A percentile compares a stretch with the other conserved stretches of the same genome.
Evolutionary conservation across 2,888 invertebrate genomes (phyloP).

Genomic region (Parnassius glacialis): DNA sequence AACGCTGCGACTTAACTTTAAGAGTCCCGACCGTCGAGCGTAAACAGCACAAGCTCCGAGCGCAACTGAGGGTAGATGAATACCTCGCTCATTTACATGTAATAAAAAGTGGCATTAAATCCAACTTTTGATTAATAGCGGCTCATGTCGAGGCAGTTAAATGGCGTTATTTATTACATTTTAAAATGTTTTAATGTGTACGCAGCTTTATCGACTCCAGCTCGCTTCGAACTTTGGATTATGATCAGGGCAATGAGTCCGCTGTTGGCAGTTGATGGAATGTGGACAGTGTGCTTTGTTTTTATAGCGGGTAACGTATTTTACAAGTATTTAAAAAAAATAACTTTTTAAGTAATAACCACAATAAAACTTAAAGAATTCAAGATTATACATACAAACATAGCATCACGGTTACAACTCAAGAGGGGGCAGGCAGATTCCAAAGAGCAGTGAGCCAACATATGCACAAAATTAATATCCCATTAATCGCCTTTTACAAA

Average conservation of each 20-base stretch:
- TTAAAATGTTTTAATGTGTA: slow-evolving; percentile 75
- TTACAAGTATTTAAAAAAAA: no score
- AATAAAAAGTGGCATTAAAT: slow-evolving; percentile 72
- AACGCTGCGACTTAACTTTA: not conserved
- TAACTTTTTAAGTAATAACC: no score
- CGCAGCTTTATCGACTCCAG: slow-evolving; percentile 44
- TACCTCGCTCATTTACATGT: slow-evolving; percentile 70
- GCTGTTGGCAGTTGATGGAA: slow-evolving; percentile 7
- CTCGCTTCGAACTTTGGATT: slow-evolving; percentile 11
- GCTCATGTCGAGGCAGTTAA: slow-evolving; percentile 66
- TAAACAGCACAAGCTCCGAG: slow-evolving; percentile 12
- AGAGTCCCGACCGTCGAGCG: not conserved
- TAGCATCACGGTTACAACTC: no score
- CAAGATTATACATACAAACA: no score
- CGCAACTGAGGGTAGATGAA: slow-evolving; percentile 35
- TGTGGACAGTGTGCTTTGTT: slow-evolving; percentile 5
- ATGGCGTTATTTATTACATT: slow-evolving; percentile 73
- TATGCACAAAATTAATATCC: no score
- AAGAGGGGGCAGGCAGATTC: no score
- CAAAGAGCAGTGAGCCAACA: no score
- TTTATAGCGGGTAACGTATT: no score
- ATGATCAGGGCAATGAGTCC: not conserved
- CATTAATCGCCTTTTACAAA: no score
- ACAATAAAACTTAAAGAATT: no score
- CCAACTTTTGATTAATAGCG: slow-evolving; percentile 68